These are phyloP conservation scores for Sebastes umbrosus DNA, from an alignment of 2,797 vertebrate genomes.

Conservation along the genomic window DNA sequence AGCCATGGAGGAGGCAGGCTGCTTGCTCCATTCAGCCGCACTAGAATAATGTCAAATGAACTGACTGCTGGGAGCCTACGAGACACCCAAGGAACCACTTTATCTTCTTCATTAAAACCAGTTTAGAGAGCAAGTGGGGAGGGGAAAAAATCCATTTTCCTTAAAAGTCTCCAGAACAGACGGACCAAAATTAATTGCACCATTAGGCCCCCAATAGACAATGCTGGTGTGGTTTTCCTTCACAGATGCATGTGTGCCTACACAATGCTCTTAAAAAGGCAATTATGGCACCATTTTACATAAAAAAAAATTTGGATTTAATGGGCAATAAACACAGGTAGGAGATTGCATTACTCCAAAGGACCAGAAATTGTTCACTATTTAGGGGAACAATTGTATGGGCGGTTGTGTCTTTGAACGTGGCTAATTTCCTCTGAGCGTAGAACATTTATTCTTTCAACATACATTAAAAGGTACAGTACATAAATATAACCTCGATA, in stretches of 20 bases:
- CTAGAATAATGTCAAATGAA: constrained; percentile 91
- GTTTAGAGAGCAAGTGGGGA: constrained; percentile 82
- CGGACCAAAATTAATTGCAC: constrained; percentile 96
- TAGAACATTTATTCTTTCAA: neutral
- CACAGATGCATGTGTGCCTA: constrained; percentile 90
- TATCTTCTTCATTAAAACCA: constrained; percentile 98
- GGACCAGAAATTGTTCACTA: constrained; percentile 83
- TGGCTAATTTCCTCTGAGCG: constrained; percentile 3
- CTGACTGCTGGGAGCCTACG: constrained; percentile 89
- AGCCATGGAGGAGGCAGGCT: constrained; percentile 45
- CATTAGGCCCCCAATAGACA: constrained; percentile 94
- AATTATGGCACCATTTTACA: constrained; percentile 94
- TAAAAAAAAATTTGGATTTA: constrained; percentile 93
- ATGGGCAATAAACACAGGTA: constrained; percentile 93
- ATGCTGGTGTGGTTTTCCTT: constrained; percentile 92
- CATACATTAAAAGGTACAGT: neutral
- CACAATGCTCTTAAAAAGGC: constrained; percentile 93
- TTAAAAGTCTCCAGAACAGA: constrained; percentile 98
- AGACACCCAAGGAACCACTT: constrained; percentile 90
- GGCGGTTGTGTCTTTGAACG: constrained; percentile 67
- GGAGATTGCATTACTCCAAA: constrained; percentile 89
- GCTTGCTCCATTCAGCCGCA: constrained; percentile 69
- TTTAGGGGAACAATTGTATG: constrained; percentile 77
- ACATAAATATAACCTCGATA: neutral
- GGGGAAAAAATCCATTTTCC: constrained; percentile 90